Evolutionary conservation across 2,888 invertebrate species (phyloP), one percentile per base, ranked within the genome.

Genomic region (Apocheima hispidaria): DNA sequence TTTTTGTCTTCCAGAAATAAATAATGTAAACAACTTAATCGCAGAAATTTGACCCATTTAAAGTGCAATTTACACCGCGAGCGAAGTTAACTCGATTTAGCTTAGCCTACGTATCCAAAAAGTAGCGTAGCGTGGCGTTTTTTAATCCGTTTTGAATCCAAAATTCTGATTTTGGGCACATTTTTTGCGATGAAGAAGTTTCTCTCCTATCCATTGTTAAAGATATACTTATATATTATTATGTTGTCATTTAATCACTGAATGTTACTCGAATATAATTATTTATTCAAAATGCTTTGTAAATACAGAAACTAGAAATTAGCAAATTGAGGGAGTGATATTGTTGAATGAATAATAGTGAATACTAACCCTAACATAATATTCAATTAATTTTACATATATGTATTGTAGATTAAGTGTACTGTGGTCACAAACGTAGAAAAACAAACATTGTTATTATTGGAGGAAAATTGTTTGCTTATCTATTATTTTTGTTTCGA

Each of bases 1-100:
- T 23, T 23, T 55, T 33, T 5, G 58, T 58, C 58, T 58, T 58
- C 58, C 58, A 44, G 36, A 58, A 57, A 14, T 7, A 30, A 40
- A 49, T 23, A 30, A 7, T 20, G 6, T 21, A 21, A 33, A 14
- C 41, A 21, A 23, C n/a, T 49, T 49, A 49, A 33, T 49, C 21
- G n/a, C 49, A 56, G 40, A 56, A 56, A 36, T 44, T 9, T 7
- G 14, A 26, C 14, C 20, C 14, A 6, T 10, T 2, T 23, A 26
- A 26, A 26, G 20, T n/a, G 5, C 20, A 4, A 38, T 21, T 40
- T 12, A 20, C 40, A 12, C 0, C 10, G 36, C 36, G 5, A 23
- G 23, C 23, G 23, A 23, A 23, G 23, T 5, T 23, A 23, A 23
- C 4, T 23, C 5, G 5, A 5, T 23, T 23, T 4, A 28, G 23